Evolutionary conservation across 1,140 invertebrate genomes (phyloP).

Genomic region (Drosophila pachea): DNA sequence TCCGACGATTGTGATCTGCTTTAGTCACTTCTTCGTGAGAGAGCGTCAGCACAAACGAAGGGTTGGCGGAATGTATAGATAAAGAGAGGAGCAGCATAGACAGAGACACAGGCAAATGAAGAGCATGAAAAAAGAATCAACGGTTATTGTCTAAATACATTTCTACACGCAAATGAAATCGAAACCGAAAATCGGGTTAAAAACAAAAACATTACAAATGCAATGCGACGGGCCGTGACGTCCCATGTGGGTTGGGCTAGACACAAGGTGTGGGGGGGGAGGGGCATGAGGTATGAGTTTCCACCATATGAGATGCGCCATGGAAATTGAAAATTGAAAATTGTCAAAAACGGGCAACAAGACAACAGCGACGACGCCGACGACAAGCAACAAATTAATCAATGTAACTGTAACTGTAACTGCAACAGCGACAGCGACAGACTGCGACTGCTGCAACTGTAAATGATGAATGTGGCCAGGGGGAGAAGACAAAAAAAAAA

Average conservation of each 20-base stretch:
- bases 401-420: slow-evolving; percentile 36
- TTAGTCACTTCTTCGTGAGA: not conserved
- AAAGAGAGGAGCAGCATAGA: not conserved
- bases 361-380: slow-evolving; percentile 6
- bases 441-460: slow-evolving; percentile 7
- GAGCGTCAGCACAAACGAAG: not conserved
- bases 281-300: not conserved
- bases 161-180: slow-evolving; percentile 55
- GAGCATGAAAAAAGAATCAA: not conserved
- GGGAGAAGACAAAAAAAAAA: slow-evolving; percentile 5
- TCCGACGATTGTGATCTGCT: not conserved
- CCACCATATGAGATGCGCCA: slow-evolving; percentile 19
- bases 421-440: not conserved
- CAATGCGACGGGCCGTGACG: slow-evolving; percentile 24
- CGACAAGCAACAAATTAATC: slow-evolving; percentile 59
- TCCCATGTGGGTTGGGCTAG: not conserved
- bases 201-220: slow-evolving; percentile 30
- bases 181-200: slow-evolving; percentile 56
- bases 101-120: not conserved
- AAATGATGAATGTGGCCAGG: slow-evolving; percentile 5
- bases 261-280: not conserved
- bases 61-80: not conserved
- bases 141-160: slow-evolving; percentile 28
- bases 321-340: slow-evolving; percentile 55
- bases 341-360: slow-evolving; percentile 12